phyloP scores from a whole-genome alignment of 2,888 invertebrate species.

The Apamea epomidion region DNA sequence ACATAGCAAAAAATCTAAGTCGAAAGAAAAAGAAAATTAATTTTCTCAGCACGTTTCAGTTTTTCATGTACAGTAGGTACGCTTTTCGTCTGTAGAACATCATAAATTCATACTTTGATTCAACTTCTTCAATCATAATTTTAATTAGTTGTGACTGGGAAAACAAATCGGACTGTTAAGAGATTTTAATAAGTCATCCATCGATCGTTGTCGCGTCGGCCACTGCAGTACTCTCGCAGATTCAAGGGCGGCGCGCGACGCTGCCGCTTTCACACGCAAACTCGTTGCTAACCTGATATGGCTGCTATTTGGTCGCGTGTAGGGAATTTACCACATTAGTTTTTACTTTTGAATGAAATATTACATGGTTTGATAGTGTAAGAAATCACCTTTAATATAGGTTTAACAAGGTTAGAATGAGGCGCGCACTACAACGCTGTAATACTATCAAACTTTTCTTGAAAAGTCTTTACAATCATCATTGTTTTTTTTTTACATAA shows the following conservation, averaged over 20 bases:
- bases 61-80: background rate
- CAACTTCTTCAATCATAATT: background rate
- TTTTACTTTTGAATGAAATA: constrained; percentile 34
- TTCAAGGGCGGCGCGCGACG: constrained; percentile 77
- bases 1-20: background rate
- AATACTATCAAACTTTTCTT: background rate
- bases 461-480: background rate
- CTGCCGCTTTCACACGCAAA: constrained; percentile 67
- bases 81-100: background rate
- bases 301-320: constrained; percentile 50
- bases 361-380: background rate
- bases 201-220: constrained; percentile 63
- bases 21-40: background rate
- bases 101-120: background rate
- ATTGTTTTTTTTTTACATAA: background rate
- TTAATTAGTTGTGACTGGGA: background rate
- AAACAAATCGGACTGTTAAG: constrained; percentile 39
- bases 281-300: constrained; percentile 57
- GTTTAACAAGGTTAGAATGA: background rate
- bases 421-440: background rate
- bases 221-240: constrained; percentile 79
- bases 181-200: constrained; percentile 58
- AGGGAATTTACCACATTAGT: constrained; percentile 1
- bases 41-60: background rate
- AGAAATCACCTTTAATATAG: background rate